phyloP scores from a whole-genome alignment of 2,113 vertebrate genomes.

The cattle (Bos taurus) region ARS-UCD2.0 NC_037356.1:17221501-17222000 shows the following conservation, averaged over 20 bases:
- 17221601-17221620: slow-evolving; percentile 75
- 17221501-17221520: slow-evolving; percentile 50
- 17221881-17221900: slow-evolving; percentile 49
- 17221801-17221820: slow-evolving; percentile 54
- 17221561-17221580: slow-evolving; percentile 71
- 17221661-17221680: slow-evolving; percentile 76
- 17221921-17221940: slow-evolving; percentile 8
- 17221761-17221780: slow-evolving; percentile 59
- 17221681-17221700: slow-evolving; percentile 71
- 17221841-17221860: slow-evolving; percentile 69
- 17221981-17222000: neutral
- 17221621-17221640: slow-evolving; percentile 79
- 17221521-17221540: slow-evolving; percentile 56
- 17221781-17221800: slow-evolving; percentile 55
- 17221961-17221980: neutral
- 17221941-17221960: neutral
- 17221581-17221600: slow-evolving; percentile 82
- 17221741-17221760: slow-evolving; percentile 44
- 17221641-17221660: slow-evolving; percentile 77
- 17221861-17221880: slow-evolving; percentile 50
- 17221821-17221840: slow-evolving; percentile 72
- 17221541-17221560: slow-evolving; percentile 57
- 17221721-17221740: slow-evolving; percentile 56
- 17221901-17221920: slow-evolving; percentile 44
- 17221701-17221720: slow-evolving; percentile 79